phyloP scores from a whole-genome alignment of 2,113 vertebrate species.

The Zingel zingel region DNA sequence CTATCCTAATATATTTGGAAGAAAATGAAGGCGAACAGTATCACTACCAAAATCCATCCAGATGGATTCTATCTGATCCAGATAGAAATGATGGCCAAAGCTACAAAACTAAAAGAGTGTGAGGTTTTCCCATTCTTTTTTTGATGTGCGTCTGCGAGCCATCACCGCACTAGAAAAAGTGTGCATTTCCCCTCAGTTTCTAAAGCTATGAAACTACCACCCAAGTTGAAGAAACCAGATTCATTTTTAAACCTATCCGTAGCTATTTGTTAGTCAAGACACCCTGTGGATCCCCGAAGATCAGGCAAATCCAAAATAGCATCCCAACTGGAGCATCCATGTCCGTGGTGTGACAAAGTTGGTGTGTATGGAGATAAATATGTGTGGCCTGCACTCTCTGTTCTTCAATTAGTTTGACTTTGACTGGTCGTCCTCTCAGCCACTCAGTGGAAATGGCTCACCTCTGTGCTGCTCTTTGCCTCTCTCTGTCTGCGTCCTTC shows the following conservation, averaged over 20 bases:
- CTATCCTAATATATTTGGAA: neutral
- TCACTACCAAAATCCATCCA: too few relatives aligned
- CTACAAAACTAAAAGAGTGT: neutral
- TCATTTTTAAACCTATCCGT: neutral
- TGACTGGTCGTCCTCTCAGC: slow-evolving; percentile 24
- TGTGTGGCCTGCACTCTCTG: neutral
- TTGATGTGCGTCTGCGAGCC: neutral
- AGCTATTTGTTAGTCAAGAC: neutral
- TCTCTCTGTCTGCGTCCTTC: slow-evolving; percentile 35
- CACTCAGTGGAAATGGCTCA: slow-evolving; percentile 21
- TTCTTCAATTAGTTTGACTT: slow-evolving; percentile 43
- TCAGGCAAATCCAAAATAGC: slow-evolving; percentile 35
- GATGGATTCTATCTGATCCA: too few relatives aligned
- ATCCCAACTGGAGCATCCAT: slow-evolving; percentile 17
- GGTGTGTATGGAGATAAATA: slow-evolving; percentile 4
- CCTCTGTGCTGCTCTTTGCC: slow-evolving; percentile 39
- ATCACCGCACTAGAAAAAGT: neutral
- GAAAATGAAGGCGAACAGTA: neutral
- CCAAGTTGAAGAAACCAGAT: neutral
- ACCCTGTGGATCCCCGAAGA: slow-evolving; percentile 1
- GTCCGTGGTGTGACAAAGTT: neutral
- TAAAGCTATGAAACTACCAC: slow-evolving; percentile 1
- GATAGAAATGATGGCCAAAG: neutral
- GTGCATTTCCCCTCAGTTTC: neutral
- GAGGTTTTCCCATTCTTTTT: neutral